Evolutionary conservation across 2,113 vertebrate genomes (phyloP).

Genomic region (Pica pica): DNA sequence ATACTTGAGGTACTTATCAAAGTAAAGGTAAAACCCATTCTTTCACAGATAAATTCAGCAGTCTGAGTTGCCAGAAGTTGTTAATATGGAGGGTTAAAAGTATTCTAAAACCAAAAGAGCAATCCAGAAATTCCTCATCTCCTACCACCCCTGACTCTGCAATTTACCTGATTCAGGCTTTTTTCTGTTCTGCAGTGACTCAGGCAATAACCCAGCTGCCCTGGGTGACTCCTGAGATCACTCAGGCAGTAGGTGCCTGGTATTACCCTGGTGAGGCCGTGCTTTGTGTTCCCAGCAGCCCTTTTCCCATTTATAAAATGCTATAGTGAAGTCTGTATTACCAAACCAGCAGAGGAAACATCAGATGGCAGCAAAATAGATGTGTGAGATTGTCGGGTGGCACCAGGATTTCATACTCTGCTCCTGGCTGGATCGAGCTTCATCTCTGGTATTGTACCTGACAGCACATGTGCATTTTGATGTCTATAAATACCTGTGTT

Average conservation of each 20-base stretch:
- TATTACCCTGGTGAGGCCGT: rapidly evolving
- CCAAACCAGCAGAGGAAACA: not conserved
- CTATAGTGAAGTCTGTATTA: not conserved
- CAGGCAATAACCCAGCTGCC: not conserved
- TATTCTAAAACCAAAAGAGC: not conserved
- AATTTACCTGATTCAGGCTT: not conserved
- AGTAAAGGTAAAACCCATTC: not conserved
- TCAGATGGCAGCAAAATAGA: not conserved
- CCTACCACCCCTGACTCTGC: not conserved
- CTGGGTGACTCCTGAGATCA: not conserved
- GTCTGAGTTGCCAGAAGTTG: not conserved
- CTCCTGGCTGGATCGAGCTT: not conserved
- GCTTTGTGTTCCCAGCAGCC: not conserved
- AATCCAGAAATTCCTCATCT: not conserved
- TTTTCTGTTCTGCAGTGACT: not conserved
- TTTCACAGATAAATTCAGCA: not conserved
- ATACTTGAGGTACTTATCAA: not conserved
- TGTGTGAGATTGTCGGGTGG: rapidly evolving
- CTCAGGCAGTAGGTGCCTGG: not conserved
- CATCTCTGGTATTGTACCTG: too few species aligned
- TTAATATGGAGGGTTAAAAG: not conserved
- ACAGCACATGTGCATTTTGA: not conserved
- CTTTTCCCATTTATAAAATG: not conserved
- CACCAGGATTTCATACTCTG: not conserved
- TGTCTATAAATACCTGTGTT: not conserved